Base-by-base conservation (phyloP, 2,888 invertebrate species). In the Trichacis sp. region DNA sequence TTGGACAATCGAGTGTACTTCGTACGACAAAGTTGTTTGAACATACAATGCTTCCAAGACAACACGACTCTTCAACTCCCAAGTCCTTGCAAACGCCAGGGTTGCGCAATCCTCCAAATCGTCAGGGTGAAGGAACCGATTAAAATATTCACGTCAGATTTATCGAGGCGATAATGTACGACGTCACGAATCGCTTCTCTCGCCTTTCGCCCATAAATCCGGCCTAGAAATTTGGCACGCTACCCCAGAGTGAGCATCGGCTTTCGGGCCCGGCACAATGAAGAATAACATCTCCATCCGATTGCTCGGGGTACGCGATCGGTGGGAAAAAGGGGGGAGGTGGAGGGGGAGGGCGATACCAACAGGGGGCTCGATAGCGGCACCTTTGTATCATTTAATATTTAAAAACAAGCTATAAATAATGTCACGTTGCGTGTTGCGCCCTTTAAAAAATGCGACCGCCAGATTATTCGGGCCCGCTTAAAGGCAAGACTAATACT, bases 391-490 rank as follows among this genome's bases (percentile, higher is more conserved):
- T 82, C 80, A 82, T 83, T 83, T 83, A 83, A 83, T 83, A 83
- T 83, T 83, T 83, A 83, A 83, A 83, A 83, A 83, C 83, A 83
- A 83, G 83, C 83, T 77, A 83, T 83, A 83, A 83, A 83, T 83
- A 81, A 70, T 56, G 57, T 78, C 79, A 77, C 73, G 69, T 75
- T 79, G 79, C 79, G 80, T 79, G 79, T 74, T 77, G 70, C 63
- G 57, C 63, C 64, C 69, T 67, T 75, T 74, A 70, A 75, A 75
- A 71, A 73, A 24, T n/a, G n/a, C n/a, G n/a, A n/a, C n/a, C n/a
- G n/a, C n/a, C n/a, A n/a, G n/a, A n/a, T n/a, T n/a, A n/a, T n/a
- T n/a, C n/a, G n/a, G n/a, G n/a, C n/a, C n/a, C n/a, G n/a, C n/a
- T n/a, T n/a, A n/a, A n/a, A n/a, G n/a, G n/a, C n/a, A n/a, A n/a